These are phyloP conservation scores for Oxycera nigricornis DNA, from an alignment of 2,888 invertebrate genomes.

Conservation along the genomic window DNA sequence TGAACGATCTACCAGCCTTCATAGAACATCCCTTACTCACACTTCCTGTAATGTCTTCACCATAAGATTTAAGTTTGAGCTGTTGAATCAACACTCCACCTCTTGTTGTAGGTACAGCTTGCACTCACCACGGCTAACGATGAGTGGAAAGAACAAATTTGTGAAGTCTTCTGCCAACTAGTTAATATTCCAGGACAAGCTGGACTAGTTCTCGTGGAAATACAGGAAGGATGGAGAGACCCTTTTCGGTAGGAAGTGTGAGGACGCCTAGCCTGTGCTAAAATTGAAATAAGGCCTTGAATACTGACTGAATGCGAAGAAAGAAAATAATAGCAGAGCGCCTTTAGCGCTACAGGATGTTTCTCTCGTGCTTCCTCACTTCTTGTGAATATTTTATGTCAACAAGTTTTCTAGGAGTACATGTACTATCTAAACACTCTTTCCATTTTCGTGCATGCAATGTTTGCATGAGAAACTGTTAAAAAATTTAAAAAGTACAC, in stretches of 20 bases:
- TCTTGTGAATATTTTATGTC: slow-evolving; percentile 26
- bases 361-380: too few species aligned
- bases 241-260: not conserved
- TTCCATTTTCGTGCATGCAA: not conserved
- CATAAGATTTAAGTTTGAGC: not conserved
- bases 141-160: not conserved
- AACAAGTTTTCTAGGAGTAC: slow-evolving; percentile 2
- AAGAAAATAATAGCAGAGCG: not conserved
- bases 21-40: not conserved
- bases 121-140: not conserved
- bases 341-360: slow-evolving; percentile 3
- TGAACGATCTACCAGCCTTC: not conserved
- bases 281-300: not conserved
- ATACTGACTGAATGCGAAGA: not conserved
- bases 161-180: slow-evolving; percentile 2
- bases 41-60: not conserved
- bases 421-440: not conserved
- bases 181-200: not conserved
- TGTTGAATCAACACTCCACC: not conserved
- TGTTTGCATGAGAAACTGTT: slow-evolving; percentile 3
- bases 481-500: slow-evolving; percentile 21
- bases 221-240: not conserved
- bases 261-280: not conserved
- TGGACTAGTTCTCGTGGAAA: not conserved
- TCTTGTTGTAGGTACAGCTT: not conserved